A percentile compares a stretch with the other conserved stretches of the same genome.
These are phyloP conservation scores for Lepidothrix coronata DNA, from an alignment of 2,113 vertebrate species.

Conservation along the genomic window DNA sequence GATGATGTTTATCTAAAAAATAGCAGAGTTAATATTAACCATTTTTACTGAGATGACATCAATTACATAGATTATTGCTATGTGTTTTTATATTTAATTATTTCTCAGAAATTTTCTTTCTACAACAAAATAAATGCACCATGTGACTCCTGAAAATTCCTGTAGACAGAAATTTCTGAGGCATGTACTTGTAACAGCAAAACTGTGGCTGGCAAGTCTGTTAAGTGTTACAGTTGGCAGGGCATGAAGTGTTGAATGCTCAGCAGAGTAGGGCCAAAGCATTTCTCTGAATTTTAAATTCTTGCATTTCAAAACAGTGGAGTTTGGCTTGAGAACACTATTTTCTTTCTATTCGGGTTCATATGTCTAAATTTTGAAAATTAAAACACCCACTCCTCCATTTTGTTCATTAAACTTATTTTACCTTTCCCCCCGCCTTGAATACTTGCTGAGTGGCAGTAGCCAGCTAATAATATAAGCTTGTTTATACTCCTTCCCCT, in stretches of 20 bases:
- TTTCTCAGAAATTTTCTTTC: neutral
- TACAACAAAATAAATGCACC: neutral
- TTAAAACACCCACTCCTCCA: neutral
- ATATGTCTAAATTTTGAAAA: neutral
- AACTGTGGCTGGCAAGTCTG: neutral
- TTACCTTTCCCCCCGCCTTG: neutral
- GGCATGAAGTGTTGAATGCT: neutral
- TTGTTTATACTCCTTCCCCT: neutral
- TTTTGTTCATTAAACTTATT: neutral
- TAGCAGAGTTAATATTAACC: neutral
- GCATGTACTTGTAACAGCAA: neutral
- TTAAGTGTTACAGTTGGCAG: neutral
- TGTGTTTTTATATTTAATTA: neutral
- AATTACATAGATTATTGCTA: neutral
- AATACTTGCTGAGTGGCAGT: neutral
- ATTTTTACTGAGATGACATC: neutral
- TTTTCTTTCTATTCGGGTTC: neutral
- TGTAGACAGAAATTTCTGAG: neutral
- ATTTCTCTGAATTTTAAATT: neutral
- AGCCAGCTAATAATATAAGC: neutral
- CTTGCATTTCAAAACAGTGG: neutral
- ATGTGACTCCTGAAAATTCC: neutral
- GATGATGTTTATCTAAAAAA: neutral
- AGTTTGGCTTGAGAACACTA: neutral
- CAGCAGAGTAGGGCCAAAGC: neutral